Percentiles rank a stretch among this genome's conserved stretches.
phyloP scores from a whole-genome alignment of 2,797 vertebrate species.

The Epinephelus awoara region DNA sequence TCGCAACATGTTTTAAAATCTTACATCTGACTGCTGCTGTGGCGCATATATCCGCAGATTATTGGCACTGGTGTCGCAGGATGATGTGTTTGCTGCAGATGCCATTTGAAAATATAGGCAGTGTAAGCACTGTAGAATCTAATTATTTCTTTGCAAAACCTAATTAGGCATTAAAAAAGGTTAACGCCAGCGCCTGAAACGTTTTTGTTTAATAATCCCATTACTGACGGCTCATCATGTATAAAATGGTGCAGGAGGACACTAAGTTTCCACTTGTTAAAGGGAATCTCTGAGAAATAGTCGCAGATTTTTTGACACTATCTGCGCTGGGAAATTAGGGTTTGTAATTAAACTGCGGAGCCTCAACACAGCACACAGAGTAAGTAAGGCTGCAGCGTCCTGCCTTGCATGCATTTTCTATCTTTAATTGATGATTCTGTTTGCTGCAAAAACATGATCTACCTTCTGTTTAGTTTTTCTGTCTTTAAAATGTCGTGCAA shows the following conservation, averaged over 20 bases:
- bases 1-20: slow-evolving; percentile 94
- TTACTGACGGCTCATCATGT: slow-evolving; percentile 99
- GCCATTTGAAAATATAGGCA: slow-evolving; percentile 99
- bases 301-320: slow-evolving; percentile 90
- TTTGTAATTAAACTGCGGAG: slow-evolving; percentile 77
- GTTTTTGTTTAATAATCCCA: slow-evolving; percentile 99
- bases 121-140: slow-evolving; percentile 99
- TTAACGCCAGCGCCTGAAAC: slow-evolving; percentile 99
- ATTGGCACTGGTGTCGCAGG: slow-evolving; percentile 90
- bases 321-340: slow-evolving; percentile 83
- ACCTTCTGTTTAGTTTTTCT: slow-evolving; percentile 1
- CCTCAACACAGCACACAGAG: slow-evolving; percentile 75
- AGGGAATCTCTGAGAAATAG: slow-evolving; percentile 90
- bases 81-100: slow-evolving; percentile 94
- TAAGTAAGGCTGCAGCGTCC: slow-evolving; percentile 82
- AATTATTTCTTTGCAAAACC: slow-evolving; percentile 99
- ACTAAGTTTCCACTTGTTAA: slow-evolving; percentile 99
- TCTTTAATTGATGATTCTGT: slow-evolving; percentile 58
- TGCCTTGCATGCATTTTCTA: slow-evolving; percentile 72
- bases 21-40: slow-evolving; percentile 85
- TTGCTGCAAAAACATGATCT: slow-evolving; percentile 37
- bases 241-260: slow-evolving; percentile 99
- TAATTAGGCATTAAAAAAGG: slow-evolving; percentile 99
- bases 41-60: slow-evolving; percentile 88
- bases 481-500: slow-evolving; percentile 14